phyloP scores from a whole-genome alignment of 1,140 invertebrate species.

The Drosophila melanica region DNA sequence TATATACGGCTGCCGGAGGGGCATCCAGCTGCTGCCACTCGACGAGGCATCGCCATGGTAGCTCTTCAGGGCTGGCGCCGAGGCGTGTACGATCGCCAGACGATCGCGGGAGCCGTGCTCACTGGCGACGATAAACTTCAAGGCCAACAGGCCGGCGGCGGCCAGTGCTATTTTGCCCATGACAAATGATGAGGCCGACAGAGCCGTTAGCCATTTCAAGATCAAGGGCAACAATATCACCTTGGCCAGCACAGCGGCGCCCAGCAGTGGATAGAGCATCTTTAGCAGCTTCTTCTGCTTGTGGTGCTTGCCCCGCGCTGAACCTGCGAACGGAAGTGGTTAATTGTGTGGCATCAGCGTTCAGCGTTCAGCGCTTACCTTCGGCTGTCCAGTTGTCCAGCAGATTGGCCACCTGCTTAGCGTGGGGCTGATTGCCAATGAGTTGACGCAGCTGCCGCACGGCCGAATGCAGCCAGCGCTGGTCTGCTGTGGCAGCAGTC shows the following conservation, averaged over 20 bases:
- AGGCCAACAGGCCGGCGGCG: constrained; percentile 83
- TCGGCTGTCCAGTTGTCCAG: constrained; percentile 54
- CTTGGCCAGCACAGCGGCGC: constrained; percentile 87
- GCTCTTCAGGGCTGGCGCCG: constrained; percentile 42
- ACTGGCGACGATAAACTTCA: constrained; percentile 62
- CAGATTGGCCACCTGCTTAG: constrained; percentile 33
- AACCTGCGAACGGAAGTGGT: background rate
- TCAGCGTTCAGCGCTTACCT: constrained; percentile 30
- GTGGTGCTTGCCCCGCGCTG: constrained; percentile 68
- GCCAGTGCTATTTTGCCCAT: constrained; percentile 85
- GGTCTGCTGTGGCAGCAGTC: constrained; percentile 18
- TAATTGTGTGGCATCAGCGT: constrained; percentile 5
- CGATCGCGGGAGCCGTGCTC: constrained; percentile 45
- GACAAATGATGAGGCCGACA: constrained; percentile 87
- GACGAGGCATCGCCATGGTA: constrained; percentile 54
- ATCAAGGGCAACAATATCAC: constrained; percentile 87
- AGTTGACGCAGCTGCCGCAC: constrained; percentile 52
- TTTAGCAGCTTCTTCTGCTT: constrained; percentile 72
- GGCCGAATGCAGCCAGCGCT: constrained; percentile 50
- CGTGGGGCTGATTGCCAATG: constrained; percentile 42
- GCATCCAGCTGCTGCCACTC: constrained; percentile 64
- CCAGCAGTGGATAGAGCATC: constrained; percentile 85
- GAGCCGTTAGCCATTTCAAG: constrained; percentile 86
- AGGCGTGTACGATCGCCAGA: constrained; percentile 73
- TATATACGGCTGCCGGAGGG: constrained; percentile 62